Evolutionary conservation across 2,113 vertebrate genomes (phyloP).

Genomic region (Coracopsis vasa): DNA sequence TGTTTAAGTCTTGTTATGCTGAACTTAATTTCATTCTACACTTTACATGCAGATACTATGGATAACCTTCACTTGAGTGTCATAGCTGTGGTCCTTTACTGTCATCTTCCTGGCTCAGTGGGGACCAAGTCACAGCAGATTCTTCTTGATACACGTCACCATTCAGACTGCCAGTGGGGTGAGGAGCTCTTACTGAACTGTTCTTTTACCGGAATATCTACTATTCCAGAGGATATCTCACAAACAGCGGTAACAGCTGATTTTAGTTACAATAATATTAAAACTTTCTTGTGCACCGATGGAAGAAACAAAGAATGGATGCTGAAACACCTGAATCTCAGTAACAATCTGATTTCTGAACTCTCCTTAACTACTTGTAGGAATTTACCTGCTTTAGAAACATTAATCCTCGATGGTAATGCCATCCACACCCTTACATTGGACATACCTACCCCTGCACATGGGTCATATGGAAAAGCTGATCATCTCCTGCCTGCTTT

Average conservation of each 20-base stretch:
- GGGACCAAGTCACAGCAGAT: neutral
- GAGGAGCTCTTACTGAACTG: constrained; percentile 19
- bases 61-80: constrained; percentile 7
- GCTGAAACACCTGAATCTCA: constrained; percentile 63
- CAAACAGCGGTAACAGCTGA: neutral
- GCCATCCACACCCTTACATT: constrained; percentile 24
- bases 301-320: neutral
- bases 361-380: constrained; percentile 27
- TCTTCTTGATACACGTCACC: neutral
- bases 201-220: constrained; percentile 24
- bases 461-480: rapidly evolving
- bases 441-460: neutral
- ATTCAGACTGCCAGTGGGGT: neutral
- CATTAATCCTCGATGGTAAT: constrained; percentile 50
- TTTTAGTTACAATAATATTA: constrained; percentile 15
- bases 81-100: constrained; percentile 11
- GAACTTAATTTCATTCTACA: neutral
- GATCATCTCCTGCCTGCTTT: neutral
- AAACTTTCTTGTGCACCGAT: neutral
- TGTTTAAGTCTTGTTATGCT: neutral
- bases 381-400: constrained; percentile 49
- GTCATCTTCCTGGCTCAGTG: constrained; percentile 16
- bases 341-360: constrained; percentile 51
- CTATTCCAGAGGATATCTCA: neutral
- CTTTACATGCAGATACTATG: constrained; percentile 58